phyloP scores from a whole-genome alignment of 1,140 invertebrate genomes.

The Euschistus heros region DNA sequence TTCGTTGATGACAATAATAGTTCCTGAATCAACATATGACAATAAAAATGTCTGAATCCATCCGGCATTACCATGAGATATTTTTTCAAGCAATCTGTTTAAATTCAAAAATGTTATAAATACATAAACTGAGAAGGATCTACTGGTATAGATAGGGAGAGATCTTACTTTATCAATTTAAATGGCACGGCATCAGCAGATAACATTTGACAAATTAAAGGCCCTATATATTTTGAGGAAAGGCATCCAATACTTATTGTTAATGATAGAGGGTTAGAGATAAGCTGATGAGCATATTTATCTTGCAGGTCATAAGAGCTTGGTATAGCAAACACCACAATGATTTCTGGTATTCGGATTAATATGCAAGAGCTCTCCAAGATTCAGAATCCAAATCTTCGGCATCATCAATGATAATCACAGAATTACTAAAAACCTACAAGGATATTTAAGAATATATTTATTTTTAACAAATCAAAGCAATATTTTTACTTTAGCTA shows the following conservation, averaged over 20 bases:
- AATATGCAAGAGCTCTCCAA: slow-evolving; percentile 39
- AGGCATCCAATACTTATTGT: slow-evolving; percentile 15
- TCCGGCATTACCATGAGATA: slow-evolving; percentile 48
- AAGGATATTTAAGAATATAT: slow-evolving; percentile 32
- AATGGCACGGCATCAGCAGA: slow-evolving; percentile 45
- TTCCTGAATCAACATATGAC: slow-evolving; percentile 43
- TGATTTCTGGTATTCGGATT: slow-evolving; percentile 27
- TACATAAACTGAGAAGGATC: no score
- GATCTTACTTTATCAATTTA: slow-evolving; percentile 46
- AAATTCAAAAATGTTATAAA: no score
- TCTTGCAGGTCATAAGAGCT: slow-evolving; percentile 6
- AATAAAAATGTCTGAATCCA: slow-evolving; percentile 53
- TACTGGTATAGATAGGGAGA: no score
- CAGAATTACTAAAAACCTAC: slow-evolving; percentile 35
- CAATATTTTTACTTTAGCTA: no score
- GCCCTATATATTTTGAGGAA: slow-evolving; percentile 30
- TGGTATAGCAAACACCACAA: slow-evolving; percentile 12
- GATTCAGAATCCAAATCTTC: slow-evolving; percentile 44
- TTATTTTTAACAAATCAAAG: no score
- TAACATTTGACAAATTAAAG: slow-evolving; percentile 48
- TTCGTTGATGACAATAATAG: background rate
- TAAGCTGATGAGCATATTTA: background rate
- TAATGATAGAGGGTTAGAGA: slow-evolving; percentile 6
- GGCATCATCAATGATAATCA: slow-evolving; percentile 43
- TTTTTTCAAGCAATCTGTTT: slow-evolving; percentile 37